Evolutionary conservation across 2,113 vertebrate species (phyloP).

Genomic region (Seriola quinqueradiata): DNA sequence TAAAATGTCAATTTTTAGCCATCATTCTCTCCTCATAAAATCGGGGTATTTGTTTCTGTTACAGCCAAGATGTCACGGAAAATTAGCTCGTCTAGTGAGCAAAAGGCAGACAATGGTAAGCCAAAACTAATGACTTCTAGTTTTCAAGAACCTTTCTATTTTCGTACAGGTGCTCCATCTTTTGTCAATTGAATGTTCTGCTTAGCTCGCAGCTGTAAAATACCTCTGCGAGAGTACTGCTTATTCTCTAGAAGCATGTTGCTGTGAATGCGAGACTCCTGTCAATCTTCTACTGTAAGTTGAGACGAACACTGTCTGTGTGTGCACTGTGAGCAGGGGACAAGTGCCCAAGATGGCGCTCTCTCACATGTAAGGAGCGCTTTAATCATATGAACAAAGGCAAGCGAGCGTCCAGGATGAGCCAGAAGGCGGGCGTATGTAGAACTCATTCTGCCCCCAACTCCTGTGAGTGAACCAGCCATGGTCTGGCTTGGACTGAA

Average conservation of each 20-base stretch:
- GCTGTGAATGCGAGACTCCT: slow-evolving; percentile 28
- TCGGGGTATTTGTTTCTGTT: slow-evolving; percentile 81
- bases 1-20: slow-evolving; percentile 3
- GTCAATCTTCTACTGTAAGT: slow-evolving; percentile 12
- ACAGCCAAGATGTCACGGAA: slow-evolving; percentile 99
- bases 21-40: slow-evolving; percentile 41
- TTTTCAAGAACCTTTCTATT: slow-evolving; percentile 37
- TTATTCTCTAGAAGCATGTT: neutral
- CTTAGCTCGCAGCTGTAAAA: slow-evolving; percentile 22
- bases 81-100: slow-evolving; percentile 95
- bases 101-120: slow-evolving; percentile 98
- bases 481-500: slow-evolving; percentile 60
- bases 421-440: slow-evolving; percentile 43
- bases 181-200: slow-evolving; percentile 3
- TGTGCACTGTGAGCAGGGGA: slow-evolving; percentile 67
- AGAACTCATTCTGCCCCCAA: slow-evolving; percentile 63
- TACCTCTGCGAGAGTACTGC: neutral
- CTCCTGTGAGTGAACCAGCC: slow-evolving; percentile 78
- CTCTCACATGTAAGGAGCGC: slow-evolving; percentile 51
- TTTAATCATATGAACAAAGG: slow-evolving; percentile 28
- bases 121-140: slow-evolving; percentile 64
- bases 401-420: slow-evolving; percentile 15
- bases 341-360: slow-evolving; percentile 17
- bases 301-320: slow-evolving; percentile 54
- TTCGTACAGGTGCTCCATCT: slow-evolving; percentile 41